phyloP scores from a whole-genome alignment of 2,888 invertebrate species.

The Orthosia cruda region DNA sequence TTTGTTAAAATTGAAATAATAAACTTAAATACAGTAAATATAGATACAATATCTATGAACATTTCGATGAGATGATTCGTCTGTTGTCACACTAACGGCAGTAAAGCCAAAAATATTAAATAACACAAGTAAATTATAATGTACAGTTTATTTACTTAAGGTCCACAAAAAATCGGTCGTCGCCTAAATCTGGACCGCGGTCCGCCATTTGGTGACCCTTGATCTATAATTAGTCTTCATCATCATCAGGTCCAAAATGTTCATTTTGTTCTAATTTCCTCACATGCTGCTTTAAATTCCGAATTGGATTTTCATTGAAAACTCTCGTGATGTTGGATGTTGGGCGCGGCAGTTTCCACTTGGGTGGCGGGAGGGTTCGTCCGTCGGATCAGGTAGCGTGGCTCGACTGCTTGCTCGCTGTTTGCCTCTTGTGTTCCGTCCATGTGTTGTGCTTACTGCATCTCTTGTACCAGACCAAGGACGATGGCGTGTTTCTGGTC shows the following conservation, averaged over 20 bases:
- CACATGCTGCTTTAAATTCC: conserved; percentile 90
- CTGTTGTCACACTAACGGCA: no score
- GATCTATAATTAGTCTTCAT: conserved; percentile 30
- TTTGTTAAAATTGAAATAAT: no score
- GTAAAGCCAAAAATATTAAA: no score
- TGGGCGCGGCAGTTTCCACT: conserved; percentile 89
- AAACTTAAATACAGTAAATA: no score
- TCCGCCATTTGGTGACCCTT: no score
- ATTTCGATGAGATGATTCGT: no score
- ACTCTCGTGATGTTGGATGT: conserved; percentile 78
- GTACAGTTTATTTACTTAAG: no score
- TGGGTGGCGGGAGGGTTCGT: conserved; percentile 91
- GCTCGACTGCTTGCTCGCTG: conserved; percentile 94
- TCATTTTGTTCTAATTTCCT: conserved; percentile 88
- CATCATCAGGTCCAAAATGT: conserved; percentile 67
- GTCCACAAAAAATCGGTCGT: no score
- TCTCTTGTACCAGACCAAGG: conserved; percentile 89
- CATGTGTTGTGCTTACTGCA: conserved; percentile 93
- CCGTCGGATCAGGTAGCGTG: conserved; percentile 96
- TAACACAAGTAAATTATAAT: no score
- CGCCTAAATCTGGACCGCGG: no score
- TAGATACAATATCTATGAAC: no score
- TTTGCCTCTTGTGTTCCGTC: conserved; percentile 93
- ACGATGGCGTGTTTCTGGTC: conserved; percentile 75
- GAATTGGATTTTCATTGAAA: conserved; percentile 82